Evolutionary conservation across 2,888 invertebrate species (phyloP).

Genomic region (Pseudococcus longispinus): DNA sequence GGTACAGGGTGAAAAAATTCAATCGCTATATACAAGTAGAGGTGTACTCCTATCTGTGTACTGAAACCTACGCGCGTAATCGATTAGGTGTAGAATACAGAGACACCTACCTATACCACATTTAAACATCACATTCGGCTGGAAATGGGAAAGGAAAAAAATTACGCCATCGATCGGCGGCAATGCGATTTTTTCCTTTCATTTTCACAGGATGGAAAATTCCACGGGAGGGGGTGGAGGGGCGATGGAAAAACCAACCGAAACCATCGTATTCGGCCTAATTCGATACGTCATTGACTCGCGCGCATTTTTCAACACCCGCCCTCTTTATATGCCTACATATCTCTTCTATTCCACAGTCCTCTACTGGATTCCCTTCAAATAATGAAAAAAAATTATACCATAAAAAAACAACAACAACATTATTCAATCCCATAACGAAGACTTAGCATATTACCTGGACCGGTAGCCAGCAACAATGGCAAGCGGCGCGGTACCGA

Average conservation of each 20-base stretch:
- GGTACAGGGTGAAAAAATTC: background rate
- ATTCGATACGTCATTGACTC: background rate
- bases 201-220: background rate
- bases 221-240: background rate
- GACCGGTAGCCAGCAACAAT: background rate
- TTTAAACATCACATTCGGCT: background rate
- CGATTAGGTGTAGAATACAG: background rate
- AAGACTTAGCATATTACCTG: background rate
- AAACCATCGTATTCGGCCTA: background rate
- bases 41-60: background rate
- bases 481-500: background rate
- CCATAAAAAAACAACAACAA: no score
- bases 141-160: background rate
- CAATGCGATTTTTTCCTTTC: background rate
- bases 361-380: background rate
- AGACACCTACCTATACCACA: background rate
- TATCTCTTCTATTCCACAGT: background rate
- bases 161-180: background rate
- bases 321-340: background rate
- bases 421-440: background rate
- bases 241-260: background rate
- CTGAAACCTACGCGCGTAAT: background rate
- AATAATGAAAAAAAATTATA: background rate
- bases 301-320: background rate
- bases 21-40: background rate